Conservation (phyloP, 2,888 invertebrate species). For the Tetropium fuscum region DNA sequence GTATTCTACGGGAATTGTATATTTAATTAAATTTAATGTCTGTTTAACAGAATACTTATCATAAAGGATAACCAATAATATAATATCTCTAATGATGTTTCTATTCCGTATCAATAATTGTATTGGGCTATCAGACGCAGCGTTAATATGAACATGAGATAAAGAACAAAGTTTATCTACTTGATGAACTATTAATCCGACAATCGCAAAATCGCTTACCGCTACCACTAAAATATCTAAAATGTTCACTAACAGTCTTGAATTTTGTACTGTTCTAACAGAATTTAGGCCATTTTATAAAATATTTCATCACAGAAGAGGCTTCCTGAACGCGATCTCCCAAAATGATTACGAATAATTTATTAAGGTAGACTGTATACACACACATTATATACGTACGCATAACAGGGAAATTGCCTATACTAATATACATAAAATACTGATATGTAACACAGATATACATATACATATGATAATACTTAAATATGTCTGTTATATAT, state of each 20-base stretch:
- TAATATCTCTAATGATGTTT: too few relatives aligned
- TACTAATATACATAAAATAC: constrained; percentile 23
- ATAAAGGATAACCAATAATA: too few relatives aligned
- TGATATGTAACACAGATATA: constrained; percentile 23
- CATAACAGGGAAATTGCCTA: constrained; percentile 22
- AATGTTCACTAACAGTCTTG: constrained; percentile 53
- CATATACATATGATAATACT: constrained; percentile 21
- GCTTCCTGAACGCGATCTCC: constrained; percentile 53
- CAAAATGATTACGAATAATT: constrained; percentile 40
- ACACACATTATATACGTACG: too few relatives aligned
- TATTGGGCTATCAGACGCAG: too few relatives aligned
- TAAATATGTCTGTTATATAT: not conserved
- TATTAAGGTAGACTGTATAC: constrained; percentile 61
- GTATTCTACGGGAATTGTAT: too few relatives aligned
- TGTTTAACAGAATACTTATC: too few relatives aligned
- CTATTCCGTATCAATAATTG: too few relatives aligned
- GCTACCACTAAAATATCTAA: constrained; percentile 32
- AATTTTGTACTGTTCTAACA: constrained; percentile 56
- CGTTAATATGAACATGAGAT: too few relatives aligned
- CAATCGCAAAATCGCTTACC: constrained; percentile 23
- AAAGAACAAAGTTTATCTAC: constrained; percentile 15
- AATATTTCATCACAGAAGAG: constrained; percentile 55
- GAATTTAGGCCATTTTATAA: constrained; percentile 50
- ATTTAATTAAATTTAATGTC: too few relatives aligned
- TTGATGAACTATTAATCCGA: constrained; percentile 24